phyloP scores from a whole-genome alignment of 2,888 invertebrate genomes.

The Invenusta paracnida region DNA sequence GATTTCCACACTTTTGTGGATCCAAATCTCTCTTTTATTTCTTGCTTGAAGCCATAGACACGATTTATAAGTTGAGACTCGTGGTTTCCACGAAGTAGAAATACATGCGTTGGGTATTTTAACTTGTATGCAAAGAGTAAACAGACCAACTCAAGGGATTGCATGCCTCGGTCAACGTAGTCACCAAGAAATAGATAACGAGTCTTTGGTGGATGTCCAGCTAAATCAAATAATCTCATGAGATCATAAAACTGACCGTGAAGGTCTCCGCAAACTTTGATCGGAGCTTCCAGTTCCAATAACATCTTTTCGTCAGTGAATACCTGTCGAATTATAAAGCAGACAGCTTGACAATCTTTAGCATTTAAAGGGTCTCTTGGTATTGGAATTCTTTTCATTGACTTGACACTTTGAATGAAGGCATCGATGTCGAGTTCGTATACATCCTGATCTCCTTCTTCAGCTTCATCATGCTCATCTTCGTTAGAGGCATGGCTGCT shows the following conservation, averaged over 20 bases:
- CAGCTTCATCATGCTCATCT: background rate
- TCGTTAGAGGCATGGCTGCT: too few relatives aligned
- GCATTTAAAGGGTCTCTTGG: background rate
- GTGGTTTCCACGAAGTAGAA: slow-evolving; percentile 42
- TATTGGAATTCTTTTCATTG: background rate
- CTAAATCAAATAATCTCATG: slow-evolving; percentile 30
- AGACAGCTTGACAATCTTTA: background rate
- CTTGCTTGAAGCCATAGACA: slow-evolving; percentile 40
- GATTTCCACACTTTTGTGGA: slow-evolving; percentile 24
- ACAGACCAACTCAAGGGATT: slow-evolving; percentile 38
- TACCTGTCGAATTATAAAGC: background rate
- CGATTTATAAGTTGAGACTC: slow-evolving; percentile 36
- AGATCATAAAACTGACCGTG: slow-evolving; percentile 43
- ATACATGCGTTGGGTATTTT: slow-evolving; percentile 40
- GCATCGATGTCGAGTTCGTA: background rate
- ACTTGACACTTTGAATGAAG: background rate
- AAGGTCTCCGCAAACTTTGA: slow-evolving; percentile 41
- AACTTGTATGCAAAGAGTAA: slow-evolving; percentile 40
- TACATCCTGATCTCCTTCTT: background rate
- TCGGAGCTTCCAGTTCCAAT: slow-evolving; percentile 33
- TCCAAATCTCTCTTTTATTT: slow-evolving; percentile 39
- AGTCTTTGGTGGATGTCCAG: slow-evolving; percentile 36
- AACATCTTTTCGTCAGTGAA: slow-evolving; percentile 32
- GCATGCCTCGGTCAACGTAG: slow-evolving; percentile 35
- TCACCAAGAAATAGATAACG: slow-evolving; percentile 39